Percentiles rank a stretch among this genome's conserved stretches.
phyloP scores from a whole-genome alignment of 2,113 vertebrate genomes.

The Zapus hudsonius region DNA sequence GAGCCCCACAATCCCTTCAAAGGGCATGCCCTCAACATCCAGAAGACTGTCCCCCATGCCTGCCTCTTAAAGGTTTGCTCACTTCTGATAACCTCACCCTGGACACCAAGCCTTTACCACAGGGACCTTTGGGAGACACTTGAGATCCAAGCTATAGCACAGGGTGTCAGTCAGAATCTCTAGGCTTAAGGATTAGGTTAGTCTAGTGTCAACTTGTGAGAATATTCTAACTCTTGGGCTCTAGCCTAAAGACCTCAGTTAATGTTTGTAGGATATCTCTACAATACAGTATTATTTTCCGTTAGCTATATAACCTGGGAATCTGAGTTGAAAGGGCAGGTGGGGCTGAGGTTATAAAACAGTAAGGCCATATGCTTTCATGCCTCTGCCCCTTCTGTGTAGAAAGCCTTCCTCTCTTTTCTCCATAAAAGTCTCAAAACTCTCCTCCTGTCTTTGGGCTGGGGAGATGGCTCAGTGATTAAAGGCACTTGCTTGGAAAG shows the following conservation, averaged over 20 bases:
- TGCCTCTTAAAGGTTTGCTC: neutral
- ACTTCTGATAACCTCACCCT: neutral
- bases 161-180: neutral
- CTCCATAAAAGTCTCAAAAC: neutral
- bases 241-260: neutral
- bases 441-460: neutral
- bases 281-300: neutral
- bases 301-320: neutral
- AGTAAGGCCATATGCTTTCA: neutral
- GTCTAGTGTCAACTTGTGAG: neutral
- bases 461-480: no score
- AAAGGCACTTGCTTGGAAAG: no score
- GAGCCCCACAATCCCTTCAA: neutral
- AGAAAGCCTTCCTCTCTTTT: neutral
- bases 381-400: neutral
- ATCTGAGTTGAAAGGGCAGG: neutral
- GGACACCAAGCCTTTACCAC: neutral
- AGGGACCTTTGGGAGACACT: neutral
- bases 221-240: neutral
- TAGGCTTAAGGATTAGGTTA: neutral
- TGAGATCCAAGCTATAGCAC: neutral
- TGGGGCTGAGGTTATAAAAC: neutral
- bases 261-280: neutral
- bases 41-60: neutral
- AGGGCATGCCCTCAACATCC: neutral